phyloP scores from a whole-genome alignment of 1,140 invertebrate genomes.

The Trialeurodes vaporariorum region DNA sequence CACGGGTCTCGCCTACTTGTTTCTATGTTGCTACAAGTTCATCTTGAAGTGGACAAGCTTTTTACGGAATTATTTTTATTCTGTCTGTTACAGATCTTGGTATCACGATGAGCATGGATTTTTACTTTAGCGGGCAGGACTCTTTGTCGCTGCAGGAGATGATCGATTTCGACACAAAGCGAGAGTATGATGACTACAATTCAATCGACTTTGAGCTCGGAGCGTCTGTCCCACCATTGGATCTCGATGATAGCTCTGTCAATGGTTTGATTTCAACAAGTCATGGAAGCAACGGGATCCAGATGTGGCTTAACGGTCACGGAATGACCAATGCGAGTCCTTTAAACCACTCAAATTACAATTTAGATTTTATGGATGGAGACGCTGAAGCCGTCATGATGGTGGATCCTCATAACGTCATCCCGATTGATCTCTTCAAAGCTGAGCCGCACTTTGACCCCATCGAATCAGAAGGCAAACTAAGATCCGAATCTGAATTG shows the following conservation, averaged over 20 bases:
- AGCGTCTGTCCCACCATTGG: not conserved
- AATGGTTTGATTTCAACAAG: not conserved
- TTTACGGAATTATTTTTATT: too few species aligned
- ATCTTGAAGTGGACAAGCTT: too few species aligned
- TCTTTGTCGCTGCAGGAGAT: not conserved
- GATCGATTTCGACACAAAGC: not conserved
- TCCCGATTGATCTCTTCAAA: conserved; percentile 37
- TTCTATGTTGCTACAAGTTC: too few species aligned
- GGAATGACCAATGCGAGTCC: not conserved
- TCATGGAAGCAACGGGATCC: not conserved
- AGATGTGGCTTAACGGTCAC: not conserved
- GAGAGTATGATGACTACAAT: not conserved
- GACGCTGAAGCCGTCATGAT: conserved; percentile 53
- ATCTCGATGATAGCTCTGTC: not conserved
- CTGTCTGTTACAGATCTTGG: not conserved
- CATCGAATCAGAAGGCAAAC: conserved; percentile 20
- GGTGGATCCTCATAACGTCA: conserved; percentile 65
- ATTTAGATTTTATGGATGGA: conserved; percentile 53
- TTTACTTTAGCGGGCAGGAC: not conserved
- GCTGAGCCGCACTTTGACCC: conserved; percentile 25
- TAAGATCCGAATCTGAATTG: conserved; percentile 8
- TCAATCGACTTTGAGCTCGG: not conserved
- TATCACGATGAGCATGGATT: not conserved
- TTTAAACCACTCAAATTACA: not conserved
- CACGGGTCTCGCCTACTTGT: too few species aligned